A percentile compares a stretch with the other conserved stretches of the same genome.
Evolutionary conservation across 2,113 vertebrate species (phyloP).

Genomic region (Andinoacara biseriatus): DNA sequence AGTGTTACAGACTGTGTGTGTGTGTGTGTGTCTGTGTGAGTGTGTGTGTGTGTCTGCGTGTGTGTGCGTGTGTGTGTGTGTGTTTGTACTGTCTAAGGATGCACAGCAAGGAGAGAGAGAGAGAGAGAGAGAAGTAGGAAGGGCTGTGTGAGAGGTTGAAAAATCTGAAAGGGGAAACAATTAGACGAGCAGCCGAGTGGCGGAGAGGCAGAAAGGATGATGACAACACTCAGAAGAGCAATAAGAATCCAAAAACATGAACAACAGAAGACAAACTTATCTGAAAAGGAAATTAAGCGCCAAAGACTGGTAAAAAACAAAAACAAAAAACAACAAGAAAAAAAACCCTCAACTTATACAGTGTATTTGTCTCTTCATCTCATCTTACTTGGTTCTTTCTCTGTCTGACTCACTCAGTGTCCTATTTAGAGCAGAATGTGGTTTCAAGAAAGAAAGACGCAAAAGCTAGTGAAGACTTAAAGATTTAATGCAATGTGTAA

Average conservation of each 20-base stretch:
- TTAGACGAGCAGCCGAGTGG: constrained; percentile 10
- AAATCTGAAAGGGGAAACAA: constrained; percentile 44
- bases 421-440: constrained; percentile 67
- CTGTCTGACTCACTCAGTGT: constrained; percentile 56
- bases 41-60: neutral
- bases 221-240: constrained; percentile 34
- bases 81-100: neutral
- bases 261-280: constrained; percentile 32
- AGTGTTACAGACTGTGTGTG: constrained; percentile 3
- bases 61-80: neutral
- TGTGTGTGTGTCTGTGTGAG: neutral
- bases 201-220: constrained; percentile 28
- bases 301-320: constrained; percentile 63
- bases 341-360: constrained; percentile 40
- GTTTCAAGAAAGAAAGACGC: constrained; percentile 50
- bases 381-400: constrained; percentile 44
- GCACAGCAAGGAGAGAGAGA: neutral
- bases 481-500: constrained; percentile 9
- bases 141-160: constrained; percentile 16
- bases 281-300: constrained; percentile 53
- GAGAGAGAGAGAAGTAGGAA: constrained; percentile 12
- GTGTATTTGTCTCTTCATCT: constrained; percentile 56
- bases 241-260: constrained; percentile 33
- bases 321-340: neutral
- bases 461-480: neutral